Base-by-base conservation (phyloP, 2,113 vertebrate genomes). In the Acrocephalus arundinaceus region DNA sequence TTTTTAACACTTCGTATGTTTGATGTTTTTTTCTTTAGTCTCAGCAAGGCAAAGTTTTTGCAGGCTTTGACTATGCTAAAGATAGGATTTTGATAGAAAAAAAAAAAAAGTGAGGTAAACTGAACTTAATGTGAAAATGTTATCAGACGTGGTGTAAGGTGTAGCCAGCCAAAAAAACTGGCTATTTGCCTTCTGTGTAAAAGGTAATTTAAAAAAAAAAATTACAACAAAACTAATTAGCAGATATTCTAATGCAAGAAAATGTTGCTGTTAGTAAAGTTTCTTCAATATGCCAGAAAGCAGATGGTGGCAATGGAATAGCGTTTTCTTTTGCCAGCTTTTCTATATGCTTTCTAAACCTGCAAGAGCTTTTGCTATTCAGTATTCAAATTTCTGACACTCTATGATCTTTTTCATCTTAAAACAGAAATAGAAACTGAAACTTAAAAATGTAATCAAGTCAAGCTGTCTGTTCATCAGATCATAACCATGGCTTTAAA, bases 331-430 rank as follows among this genome's bases (percentile, higher is more conserved):
- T 93, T 98, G 97, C 97, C 97, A 98, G 97, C 96, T 97, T 97
- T 98, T 97, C 97, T 98, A 92, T 97, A 96, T 97, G 97, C 97
- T 98, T 98, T 97, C 97, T 97, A 98, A 98, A 97, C 97, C 97
- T 97, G 96, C 96, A 97, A 97, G 97, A 97, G 95, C 96, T 95
- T 97, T 97, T 95, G 95, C 97, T 97, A 95, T 97, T 97, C 97
- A 94, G 96, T 97, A 97, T 97, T 98, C 97, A 95, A 94, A 97
- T 96, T 98, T 97, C 97, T 97, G 97, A 96, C 94, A 88, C 95
- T 96, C 90, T 85, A 92, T 95, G 93, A 98, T 97, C 96, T 97
- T 97, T 98, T 97, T 97, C 93, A 96, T 98, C 97, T 97, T 97
- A 96, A 97, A 97, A 98, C 94, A 97, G 96, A 98, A 98, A 98